phyloP scores from a whole-genome alignment of 2,113 vertebrate genomes.

The Callaeas wilsoni region DNA sequence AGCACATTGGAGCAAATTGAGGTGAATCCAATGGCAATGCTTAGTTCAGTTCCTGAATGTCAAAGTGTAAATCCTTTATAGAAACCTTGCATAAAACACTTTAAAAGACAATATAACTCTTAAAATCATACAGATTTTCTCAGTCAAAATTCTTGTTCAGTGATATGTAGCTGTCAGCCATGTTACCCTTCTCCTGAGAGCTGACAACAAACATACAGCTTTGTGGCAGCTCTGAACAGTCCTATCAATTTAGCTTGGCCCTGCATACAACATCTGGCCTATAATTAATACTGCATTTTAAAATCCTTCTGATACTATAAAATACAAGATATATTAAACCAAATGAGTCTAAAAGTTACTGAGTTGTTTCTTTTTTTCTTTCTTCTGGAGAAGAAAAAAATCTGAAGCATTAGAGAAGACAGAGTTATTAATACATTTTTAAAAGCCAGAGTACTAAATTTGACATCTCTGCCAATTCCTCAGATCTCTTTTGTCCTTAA shows the following conservation, averaged over 20 bases:
- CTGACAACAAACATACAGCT: background rate
- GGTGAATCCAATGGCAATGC: background rate
- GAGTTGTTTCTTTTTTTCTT: background rate
- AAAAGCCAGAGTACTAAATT: background rate
- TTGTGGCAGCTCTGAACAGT: background rate
- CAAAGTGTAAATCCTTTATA: background rate
- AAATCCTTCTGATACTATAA: slow-evolving; percentile 16
- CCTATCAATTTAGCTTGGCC: background rate
- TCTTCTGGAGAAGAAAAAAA: background rate
- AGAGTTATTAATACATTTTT: background rate
- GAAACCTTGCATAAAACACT: background rate
- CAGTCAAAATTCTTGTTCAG: background rate
- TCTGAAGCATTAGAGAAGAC: background rate
- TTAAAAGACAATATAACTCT: background rate
- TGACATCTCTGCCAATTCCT: background rate
- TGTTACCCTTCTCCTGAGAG: background rate
- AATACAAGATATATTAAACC: background rate
- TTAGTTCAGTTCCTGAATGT: background rate
- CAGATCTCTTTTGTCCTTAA: background rate
- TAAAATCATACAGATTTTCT: background rate
- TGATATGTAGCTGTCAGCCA: background rate
- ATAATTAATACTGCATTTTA: slow-evolving; percentile 35
- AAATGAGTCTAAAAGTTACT: background rate
- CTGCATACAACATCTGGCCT: background rate
- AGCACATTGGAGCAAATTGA: background rate